Evolutionary conservation across 2,888 invertebrate genomes (phyloP).

Genomic region (Trissolcus japonicus): DNA sequence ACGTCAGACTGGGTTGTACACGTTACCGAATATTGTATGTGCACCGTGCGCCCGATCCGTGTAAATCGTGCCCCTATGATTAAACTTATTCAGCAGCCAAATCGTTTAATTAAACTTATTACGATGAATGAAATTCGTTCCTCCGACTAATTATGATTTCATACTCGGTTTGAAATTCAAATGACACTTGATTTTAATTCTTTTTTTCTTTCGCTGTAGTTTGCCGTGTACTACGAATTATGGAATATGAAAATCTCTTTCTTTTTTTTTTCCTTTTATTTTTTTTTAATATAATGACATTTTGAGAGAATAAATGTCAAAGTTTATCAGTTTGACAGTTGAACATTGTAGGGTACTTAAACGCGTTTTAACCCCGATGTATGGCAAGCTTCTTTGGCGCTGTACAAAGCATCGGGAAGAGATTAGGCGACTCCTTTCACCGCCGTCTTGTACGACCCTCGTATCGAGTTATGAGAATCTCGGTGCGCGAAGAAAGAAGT

Average conservation of each 20-base stretch:
- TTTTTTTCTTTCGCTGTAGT: not conserved
- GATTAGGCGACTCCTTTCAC: constrained; percentile 64
- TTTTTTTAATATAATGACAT: not conserved
- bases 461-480: constrained; percentile 73
- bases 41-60: constrained; percentile 41
- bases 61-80: constrained; percentile 11
- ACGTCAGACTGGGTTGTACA: constrained; percentile 54
- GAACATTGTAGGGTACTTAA: constrained; percentile 39
- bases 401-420: constrained; percentile 66
- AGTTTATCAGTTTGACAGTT: constrained; percentile 51
- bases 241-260: too few species aligned
- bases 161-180: not conserved
- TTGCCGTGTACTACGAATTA: too few species aligned
- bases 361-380: constrained; percentile 51
- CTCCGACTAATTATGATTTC: not conserved
- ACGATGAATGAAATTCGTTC: constrained; percentile 19
- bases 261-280: too few species aligned
- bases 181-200: not conserved
- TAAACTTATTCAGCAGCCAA: constrained; percentile 17
- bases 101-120: constrained; percentile 24
- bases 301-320: constrained; percentile 11
- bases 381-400: constrained; percentile 46
- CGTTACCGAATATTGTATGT: constrained; percentile 50
- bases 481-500: constrained; percentile 62
- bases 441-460: constrained; percentile 59